Percentiles rank a stretch among this genome's conserved stretches.
Evolutionary conservation across 2,888 invertebrate genomes (phyloP).

Genomic region (Agonum fuliginosum): DNA sequence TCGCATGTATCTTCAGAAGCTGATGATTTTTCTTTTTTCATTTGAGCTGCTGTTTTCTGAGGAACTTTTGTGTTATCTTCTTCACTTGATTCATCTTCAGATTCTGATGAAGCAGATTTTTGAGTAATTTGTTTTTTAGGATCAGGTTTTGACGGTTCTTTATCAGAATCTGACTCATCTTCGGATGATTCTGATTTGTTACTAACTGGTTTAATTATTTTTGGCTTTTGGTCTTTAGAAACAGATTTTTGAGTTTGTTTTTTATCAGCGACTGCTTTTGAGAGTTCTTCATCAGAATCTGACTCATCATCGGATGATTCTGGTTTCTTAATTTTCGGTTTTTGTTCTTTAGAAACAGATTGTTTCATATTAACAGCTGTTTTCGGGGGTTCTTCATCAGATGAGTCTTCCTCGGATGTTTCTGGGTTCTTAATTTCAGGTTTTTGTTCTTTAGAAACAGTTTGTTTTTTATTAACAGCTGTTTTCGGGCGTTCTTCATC

Average conservation of each 20-base stretch:
- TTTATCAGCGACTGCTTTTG: neutral
- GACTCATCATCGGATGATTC: constrained; percentile 1
- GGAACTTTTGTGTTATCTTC: neutral
- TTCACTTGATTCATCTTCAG: constrained; percentile 33
- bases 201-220: too few species aligned
- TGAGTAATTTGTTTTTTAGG: neutral
- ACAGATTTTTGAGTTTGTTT: neutral
- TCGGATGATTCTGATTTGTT: constrained; percentile 14
- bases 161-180: constrained; percentile 3
- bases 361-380: neutral
- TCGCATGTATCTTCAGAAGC: neutral
- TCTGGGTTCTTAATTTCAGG: too few species aligned
- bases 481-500: too few species aligned
- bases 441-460: too few species aligned
- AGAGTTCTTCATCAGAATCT: constrained; percentile 6
- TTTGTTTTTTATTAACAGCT: too few species aligned
- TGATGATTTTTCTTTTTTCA: neutral
- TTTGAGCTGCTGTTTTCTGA: neutral
- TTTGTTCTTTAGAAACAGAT: neutral
- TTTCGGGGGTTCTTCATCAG: neutral
- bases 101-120: neutral
- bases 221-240: neutral
- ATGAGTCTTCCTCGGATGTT: neutral
- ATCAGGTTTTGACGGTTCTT: neutral
- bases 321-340: neutral